Evolutionary conservation across 2,888 invertebrate genomes (phyloP), one percentile per base, ranked within the genome.

Genomic region (Yponomeuta sedellus): DNA sequence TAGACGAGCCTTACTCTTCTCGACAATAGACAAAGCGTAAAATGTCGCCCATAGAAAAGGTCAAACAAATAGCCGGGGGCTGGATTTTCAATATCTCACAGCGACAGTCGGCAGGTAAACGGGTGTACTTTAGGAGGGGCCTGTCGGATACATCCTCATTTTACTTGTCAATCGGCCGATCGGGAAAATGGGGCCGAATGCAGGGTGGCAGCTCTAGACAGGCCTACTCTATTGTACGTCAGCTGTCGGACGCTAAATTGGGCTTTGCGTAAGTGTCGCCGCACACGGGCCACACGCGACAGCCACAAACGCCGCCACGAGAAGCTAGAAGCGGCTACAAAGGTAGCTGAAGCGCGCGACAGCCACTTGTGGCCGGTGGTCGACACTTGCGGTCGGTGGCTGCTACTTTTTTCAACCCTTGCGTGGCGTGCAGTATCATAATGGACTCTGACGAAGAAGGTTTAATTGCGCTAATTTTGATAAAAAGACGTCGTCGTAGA

Each of bases 31-130:
- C 80, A 82, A 81, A 85, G 80, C 83, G 86, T 88, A 85, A 87
- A 86, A 88, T 87, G 86, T 86, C 83, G 80, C 83, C 85, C 84
- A 86, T 86, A 86, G 86, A 87, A 86, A 87, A 85, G 87, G 86
- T 86, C 86, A 83, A 84, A 84, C 81, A 81, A 76, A 83, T 83
- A 75, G 84, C 82, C 78, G 71, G 71, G 75, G 79, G 82, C 81
- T 78, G 80, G 80, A 84, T 86, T 88, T 86, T 87, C 86, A 88
- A 88, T 88, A 88, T 88, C 85, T 86, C 83, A 84, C 80, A 16
- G 44, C 44, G 80, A 76, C 77, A 72, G 73, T 75, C 76, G 77
- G 67, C 70, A 69, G 70, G 77, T 77, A 67, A 61, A 67, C 67
- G 64, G 64, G 59, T 57, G 67, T 64, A 44, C 64, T 66, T 66